Evolutionary conservation across 2,113 vertebrate genomes (phyloP).

Genomic region (Pterocles burchelli): DNA sequence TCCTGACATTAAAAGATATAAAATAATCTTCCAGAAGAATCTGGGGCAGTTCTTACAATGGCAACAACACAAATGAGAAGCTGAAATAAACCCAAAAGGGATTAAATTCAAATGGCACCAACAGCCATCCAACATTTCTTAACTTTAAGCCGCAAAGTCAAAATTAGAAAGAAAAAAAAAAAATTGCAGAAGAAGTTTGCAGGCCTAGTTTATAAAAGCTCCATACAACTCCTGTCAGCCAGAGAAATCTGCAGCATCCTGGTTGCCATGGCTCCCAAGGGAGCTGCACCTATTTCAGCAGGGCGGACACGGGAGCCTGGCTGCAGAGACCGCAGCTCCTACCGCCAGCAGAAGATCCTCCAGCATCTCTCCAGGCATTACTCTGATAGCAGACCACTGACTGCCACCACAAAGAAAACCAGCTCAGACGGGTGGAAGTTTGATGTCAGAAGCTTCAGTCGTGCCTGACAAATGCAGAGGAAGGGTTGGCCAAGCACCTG

Average conservation of each 20-base stretch:
- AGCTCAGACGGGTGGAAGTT: fast-evolving
- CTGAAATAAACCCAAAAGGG: neutral
- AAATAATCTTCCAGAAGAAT: neutral
- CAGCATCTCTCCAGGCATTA: neutral
- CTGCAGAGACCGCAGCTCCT: neutral
- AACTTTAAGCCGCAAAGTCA: neutral
- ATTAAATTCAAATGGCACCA: neutral
- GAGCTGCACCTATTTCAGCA: neutral
- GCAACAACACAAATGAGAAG: neutral
- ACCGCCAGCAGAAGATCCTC: neutral
- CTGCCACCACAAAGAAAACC: neutral
- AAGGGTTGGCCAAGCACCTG: neutral
- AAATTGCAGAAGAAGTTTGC: neutral
- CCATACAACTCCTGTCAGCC: neutral
- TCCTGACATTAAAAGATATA: neutral
- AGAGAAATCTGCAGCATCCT: neutral
- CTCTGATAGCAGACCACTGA: neutral
- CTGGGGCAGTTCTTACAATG: neutral
- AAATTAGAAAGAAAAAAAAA: neutral
- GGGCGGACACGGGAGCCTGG: neutral
- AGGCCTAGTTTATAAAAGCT: neutral
- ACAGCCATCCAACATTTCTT: neutral
- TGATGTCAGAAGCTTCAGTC: neutral
- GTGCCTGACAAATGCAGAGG: neutral
- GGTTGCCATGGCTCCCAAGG: constrained; percentile 17